phyloP scores from a whole-genome alignment of 2,888 invertebrate species.

The Aleiodes alternator region DNA sequence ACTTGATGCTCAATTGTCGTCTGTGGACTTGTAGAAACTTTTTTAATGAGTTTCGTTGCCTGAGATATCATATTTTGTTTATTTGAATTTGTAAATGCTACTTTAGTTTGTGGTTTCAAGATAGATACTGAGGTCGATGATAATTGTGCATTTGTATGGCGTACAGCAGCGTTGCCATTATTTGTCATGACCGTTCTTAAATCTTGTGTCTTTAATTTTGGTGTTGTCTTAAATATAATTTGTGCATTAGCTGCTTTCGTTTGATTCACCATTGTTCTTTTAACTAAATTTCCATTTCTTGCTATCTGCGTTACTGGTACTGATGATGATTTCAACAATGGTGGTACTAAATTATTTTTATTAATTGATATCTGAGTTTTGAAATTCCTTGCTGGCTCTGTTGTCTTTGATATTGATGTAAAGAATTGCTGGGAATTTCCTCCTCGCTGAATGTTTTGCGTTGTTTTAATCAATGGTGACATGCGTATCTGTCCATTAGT shows the following conservation, averaged over 20 bases:
- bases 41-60: constrained; percentile 47
- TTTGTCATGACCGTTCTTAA: constrained; percentile 50
- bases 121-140: constrained; percentile 67
- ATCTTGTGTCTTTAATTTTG: constrained; percentile 64
- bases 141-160: constrained; percentile 56
- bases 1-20: constrained; percentile 9
- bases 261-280: constrained; percentile 51
- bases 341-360: constrained; percentile 52
- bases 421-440: constrained; percentile 63
- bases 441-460: constrained; percentile 57
- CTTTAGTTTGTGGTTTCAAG: constrained; percentile 66
- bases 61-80: constrained; percentile 53
- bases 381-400: constrained; percentile 45
- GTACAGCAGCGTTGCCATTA: constrained; percentile 21
- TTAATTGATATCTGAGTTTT: constrained; percentile 53
- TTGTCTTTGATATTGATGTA: constrained; percentile 62
- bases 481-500: constrained; percentile 59
- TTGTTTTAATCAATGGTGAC: constrained; percentile 47
- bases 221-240: constrained; percentile 62
- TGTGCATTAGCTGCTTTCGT: constrained; percentile 55
- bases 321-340: constrained; percentile 62
- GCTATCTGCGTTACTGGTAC: constrained; percentile 63
- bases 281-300: constrained; percentile 53
- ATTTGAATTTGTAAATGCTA: constrained; percentile 53
- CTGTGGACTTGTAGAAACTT: constrained; percentile 28